These are phyloP conservation scores for Neopelma chrysocephalum DNA, from an alignment of 2,797 vertebrate species.

Conservation along the genomic window DNA sequence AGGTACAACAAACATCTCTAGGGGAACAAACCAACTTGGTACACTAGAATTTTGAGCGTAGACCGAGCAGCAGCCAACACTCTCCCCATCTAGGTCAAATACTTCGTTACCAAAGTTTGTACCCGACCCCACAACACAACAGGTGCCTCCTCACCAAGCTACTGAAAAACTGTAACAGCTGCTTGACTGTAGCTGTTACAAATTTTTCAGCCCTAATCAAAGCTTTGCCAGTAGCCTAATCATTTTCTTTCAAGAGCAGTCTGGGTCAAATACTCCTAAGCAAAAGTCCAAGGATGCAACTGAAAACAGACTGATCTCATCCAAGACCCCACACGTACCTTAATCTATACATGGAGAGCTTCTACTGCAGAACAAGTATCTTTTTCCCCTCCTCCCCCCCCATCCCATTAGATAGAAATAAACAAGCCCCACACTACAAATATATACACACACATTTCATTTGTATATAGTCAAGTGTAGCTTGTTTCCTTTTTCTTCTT, in stretches of 20 bases:
- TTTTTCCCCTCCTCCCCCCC: fast-evolving
- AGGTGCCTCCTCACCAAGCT: not conserved
- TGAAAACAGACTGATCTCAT: not conserved
- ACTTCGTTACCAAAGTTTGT: not conserved
- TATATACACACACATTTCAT: fast-evolving
- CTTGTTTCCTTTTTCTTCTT: not conserved
- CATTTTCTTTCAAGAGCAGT: not conserved
- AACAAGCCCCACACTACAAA: not conserved
- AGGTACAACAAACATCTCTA: not conserved
- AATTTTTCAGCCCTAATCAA: not conserved
- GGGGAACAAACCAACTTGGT: not conserved
- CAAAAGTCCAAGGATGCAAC: not conserved
- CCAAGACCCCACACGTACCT: not conserved
- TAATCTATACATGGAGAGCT: not conserved
- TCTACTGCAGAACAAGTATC: not conserved
- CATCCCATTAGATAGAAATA: not conserved
- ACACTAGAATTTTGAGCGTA: not conserved
- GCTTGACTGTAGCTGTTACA: not conserved
- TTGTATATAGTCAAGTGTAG: not conserved
- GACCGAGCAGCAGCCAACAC: not conserved
- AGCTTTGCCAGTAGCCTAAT: not conserved
- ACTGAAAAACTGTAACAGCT: not conserved
- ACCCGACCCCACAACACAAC: not conserved
- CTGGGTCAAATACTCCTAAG: not conserved
- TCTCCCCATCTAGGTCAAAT: not conserved